A percentile compares a stretch with the other conserved stretches of the same genome.
phyloP scores from a whole-genome alignment of 2,888 invertebrate species.

The Pollenia griseotomentosa region DNA sequence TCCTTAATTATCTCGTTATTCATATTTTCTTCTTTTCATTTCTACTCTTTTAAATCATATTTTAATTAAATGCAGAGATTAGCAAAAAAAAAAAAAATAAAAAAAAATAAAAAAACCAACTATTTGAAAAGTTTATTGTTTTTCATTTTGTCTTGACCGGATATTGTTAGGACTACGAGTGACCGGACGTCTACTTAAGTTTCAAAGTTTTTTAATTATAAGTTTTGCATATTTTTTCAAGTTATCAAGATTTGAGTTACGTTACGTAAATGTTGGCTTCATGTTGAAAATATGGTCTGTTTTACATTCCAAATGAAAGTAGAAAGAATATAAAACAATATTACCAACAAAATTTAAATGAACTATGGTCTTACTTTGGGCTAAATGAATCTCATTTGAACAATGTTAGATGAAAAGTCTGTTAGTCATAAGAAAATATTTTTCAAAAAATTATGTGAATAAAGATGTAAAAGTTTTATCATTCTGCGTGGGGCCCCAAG shows the following conservation, averaged over 20 bases:
- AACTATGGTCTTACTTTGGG: too few relatives aligned
- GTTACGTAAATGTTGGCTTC: neutral
- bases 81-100: neutral
- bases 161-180: neutral
- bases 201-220: slow-evolving; percentile 10
- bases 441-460: too few relatives aligned
- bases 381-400: too few relatives aligned
- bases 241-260: neutral
- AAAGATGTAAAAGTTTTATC: too few relatives aligned
- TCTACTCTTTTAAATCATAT: neutral
- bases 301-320: too few relatives aligned
- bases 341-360: too few relatives aligned
- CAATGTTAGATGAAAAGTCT: too few relatives aligned
- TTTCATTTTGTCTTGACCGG: neutral
- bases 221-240: neutral
- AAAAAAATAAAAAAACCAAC: too few relatives aligned
- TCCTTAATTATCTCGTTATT: neutral
- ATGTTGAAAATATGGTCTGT: neutral
- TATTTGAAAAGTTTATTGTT: neutral
- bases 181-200: neutral
- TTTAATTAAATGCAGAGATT: slow-evolving; percentile 29
- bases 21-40: neutral
- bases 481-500: too few relatives aligned
- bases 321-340: too few relatives aligned
- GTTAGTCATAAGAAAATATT: too few relatives aligned